These are phyloP conservation scores for Drosophila nasuta DNA, from an alignment of 1,140 invertebrate species.

Conservation along the genomic window DNA sequence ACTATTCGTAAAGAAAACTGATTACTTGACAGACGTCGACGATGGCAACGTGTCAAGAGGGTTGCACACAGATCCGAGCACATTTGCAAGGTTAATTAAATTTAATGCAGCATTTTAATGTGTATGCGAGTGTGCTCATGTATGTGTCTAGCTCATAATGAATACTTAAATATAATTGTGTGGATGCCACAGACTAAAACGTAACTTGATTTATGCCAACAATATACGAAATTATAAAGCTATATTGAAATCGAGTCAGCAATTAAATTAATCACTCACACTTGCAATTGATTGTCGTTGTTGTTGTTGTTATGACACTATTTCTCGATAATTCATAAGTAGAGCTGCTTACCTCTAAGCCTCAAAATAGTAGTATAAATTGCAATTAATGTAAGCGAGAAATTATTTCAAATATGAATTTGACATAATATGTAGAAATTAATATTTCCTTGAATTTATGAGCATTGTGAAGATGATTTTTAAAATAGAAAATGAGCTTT, in stretches of 20 bases:
- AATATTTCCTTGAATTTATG: neutral
- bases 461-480: no score
- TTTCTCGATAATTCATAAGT: neutral
- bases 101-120: slow-evolving; percentile 55
- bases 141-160: slow-evolving; percentile 49
- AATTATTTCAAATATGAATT: neutral
- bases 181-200: slow-evolving; percentile 6
- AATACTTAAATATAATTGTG: slow-evolving; percentile 39
- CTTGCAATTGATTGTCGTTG: slow-evolving; percentile 14
- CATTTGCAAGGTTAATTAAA: slow-evolving; percentile 63
- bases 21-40: slow-evolving; percentile 35
- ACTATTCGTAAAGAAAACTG: slow-evolving; percentile 46
- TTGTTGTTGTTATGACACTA: slow-evolving; percentile 5
- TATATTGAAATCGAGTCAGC: slow-evolving; percentile 7
- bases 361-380: neutral
- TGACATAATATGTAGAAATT: neutral
- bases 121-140: neutral
- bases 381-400: no score
- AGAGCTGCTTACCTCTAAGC: neutral
- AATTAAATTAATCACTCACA: slow-evolving; percentile 18
- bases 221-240: slow-evolving; percentile 9
- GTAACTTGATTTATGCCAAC: slow-evolving; percentile 43
- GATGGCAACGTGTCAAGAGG: slow-evolving; percentile 29
- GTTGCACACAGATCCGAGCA: slow-evolving; percentile 4
- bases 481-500: no score